Evolutionary conservation across 2,888 invertebrate genomes (phyloP), one percentile per base, ranked within the genome.

Genomic region (Agrochola lota): DNA sequence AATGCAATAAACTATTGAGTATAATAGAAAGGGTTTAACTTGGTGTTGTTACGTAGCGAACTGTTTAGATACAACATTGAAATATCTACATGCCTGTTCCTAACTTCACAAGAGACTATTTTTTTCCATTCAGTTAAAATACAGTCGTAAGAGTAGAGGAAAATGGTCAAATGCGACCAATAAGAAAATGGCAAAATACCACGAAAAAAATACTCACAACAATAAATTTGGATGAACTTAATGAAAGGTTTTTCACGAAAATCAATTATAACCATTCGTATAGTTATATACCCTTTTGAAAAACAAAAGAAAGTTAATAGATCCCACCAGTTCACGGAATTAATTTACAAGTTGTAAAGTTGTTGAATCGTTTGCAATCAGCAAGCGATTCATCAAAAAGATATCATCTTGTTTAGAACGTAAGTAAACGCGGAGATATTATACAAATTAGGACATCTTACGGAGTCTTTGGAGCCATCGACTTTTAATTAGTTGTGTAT

Each of bases 401-500:
- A 84, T 86, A 84, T 70, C 12, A 71, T 80, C 70, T 77, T 73
- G 68, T 66, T 76, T 63, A 74, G 52, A 77, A 69, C 74, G 46
- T 66, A 63, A 78, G 81, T 81, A 78, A 80, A 82, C 40, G 68
- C 35, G 17, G 70, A 67, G 75, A 52, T 83, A 80, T 81, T 69
- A 62, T 55, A 71, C 74, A 81, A 85, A 85, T 80, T 60, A 77
- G 66, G 73, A 77, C 20, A 69, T 85, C 76, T 84, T 72, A 59
- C 23, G 17, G 71, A 60, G 55, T 55, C 52, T 78, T 74, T 63
- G 59, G 43, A 62, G 55, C 35, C 71, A 74, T 72, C 43, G 70
- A 75, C 72, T 84, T 84, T 71, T 69, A 77, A 83, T 82, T 70
- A 73, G 74, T 82, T 71, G 66, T 59, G 78, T 77, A 81, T 84